Base-by-base conservation (phyloP, 2,888 invertebrate species). In the Aelia acuminata region DNA sequence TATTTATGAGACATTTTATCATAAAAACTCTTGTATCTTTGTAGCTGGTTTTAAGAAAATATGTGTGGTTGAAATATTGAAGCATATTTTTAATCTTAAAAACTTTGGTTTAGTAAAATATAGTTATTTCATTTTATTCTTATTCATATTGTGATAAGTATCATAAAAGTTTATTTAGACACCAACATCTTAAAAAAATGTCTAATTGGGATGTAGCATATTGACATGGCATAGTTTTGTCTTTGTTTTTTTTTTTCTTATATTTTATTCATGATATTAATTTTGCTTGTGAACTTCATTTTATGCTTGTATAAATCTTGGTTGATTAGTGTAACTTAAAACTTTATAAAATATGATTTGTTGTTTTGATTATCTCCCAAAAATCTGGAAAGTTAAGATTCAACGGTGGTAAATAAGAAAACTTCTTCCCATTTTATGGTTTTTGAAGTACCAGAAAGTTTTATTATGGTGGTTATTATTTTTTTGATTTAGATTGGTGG, bases 1-100 rank as follows among this genome's bases (percentile, higher is more conserved):
- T 86, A 57, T 86, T 63, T 86, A 48, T n/a, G n/a, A 43, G 39
- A 7, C 10, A 39, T 75, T 75, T 75, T 75, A 75, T 75, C 22
- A 75, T 75, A 4, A 22, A 22, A 22, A 22, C 35, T 39, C 11
- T 18, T 35, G 70, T 75, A 75, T 22, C 75, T 43, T 75, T 20
- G 39, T 75, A 75, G 75, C 5, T 43, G 39, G n/a, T 53, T 53
- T 50, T n/a, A 35, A 7, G 3, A 22, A 75, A 75, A 20, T 39
- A 22, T 75, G 39, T 75, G 22, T 39, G 75, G 75, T 20, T 8
- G 8, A 75, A 39, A 75, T 75, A 31, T 75, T 75, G 26, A 39
- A 39, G 75, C 39, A 75, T 22, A 8, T 39, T 35, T 70, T 75
- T 75, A 75, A 75, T 75, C 39, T 39, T 22, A 20, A 75, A 75